Evolutionary conservation across 2,888 invertebrate species (phyloP).

Genomic region (Nineta flava): DNA sequence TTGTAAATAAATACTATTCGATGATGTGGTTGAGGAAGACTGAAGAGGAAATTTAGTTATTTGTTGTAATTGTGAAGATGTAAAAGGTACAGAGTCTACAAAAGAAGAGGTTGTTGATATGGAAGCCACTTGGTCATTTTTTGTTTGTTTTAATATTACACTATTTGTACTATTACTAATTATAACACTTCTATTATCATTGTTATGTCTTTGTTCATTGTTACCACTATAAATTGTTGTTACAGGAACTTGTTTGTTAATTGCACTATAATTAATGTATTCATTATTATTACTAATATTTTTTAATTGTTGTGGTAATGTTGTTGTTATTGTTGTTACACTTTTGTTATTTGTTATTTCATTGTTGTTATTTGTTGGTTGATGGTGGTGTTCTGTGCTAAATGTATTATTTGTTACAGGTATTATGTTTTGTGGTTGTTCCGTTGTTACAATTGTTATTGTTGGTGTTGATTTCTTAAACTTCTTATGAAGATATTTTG

Average conservation of each 20-base stretch:
- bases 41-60: neutral
- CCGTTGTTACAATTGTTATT: conserved; percentile 17
- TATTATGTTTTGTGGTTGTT: conserved; percentile 10
- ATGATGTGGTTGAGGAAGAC: neutral
- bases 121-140: conserved; percentile 14
- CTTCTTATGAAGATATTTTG: conserved; percentile 79
- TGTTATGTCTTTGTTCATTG: neutral
- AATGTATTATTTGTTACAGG: no score
- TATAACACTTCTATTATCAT: neutral
- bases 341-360: neutral
- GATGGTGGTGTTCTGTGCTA: neutral
- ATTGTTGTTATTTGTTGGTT: neutral
- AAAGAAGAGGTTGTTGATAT: conserved; percentile 9
- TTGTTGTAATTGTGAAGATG: neutral
- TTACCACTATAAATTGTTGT: neutral
- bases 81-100: neutral
- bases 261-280: neutral
- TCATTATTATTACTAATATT: neutral
- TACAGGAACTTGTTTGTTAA: no score
- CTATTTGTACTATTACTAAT: conserved; percentile 7
- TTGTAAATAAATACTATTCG: neutral
- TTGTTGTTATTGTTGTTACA: neutral
- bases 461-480: conserved; percentile 52
- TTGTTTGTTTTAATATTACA: conserved; percentile 1
- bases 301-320: neutral